Evolutionary conservation across 2,113 vertebrate species (phyloP).

Genomic region (Sprattus sprattus): DNA sequence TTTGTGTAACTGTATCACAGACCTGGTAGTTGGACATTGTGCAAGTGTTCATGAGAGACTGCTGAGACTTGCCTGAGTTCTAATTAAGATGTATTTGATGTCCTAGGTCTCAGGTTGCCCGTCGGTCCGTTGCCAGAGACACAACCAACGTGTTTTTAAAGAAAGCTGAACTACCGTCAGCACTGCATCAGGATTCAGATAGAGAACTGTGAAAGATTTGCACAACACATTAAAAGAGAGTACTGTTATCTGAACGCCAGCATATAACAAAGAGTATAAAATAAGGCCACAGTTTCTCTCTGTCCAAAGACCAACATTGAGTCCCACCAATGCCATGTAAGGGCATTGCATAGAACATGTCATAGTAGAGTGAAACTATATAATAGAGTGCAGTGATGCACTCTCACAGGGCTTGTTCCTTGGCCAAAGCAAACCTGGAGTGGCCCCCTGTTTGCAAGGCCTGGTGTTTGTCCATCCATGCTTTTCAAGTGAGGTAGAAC

Average conservation of each 20-base stretch:
- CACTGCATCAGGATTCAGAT: background rate
- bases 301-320: background rate
- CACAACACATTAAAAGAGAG: background rate
- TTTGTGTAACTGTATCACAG: too few species aligned
- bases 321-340: conserved; percentile 11
- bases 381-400: background rate
- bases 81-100: background rate
- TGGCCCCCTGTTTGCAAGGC: conserved; percentile 3
- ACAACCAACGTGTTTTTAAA: conserved; percentile 43
- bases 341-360: background rate
- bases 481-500: background rate
- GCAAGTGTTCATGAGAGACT: too few species aligned
- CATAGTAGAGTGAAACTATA: background rate
- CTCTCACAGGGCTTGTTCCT: conserved; percentile 21
- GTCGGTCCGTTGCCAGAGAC: conserved; percentile 26
- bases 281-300: background rate
- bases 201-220: background rate
- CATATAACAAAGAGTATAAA: background rate
- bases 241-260: background rate
- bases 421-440: conserved; percentile 25
- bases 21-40: background rate
- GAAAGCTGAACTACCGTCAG: background rate
- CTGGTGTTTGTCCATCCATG: background rate
- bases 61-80: background rate
- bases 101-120: conserved; percentile 37